Evolutionary conservation across 2,113 vertebrate species (phyloP).

Genomic region (Phylloscopus trochiloides): DNA sequence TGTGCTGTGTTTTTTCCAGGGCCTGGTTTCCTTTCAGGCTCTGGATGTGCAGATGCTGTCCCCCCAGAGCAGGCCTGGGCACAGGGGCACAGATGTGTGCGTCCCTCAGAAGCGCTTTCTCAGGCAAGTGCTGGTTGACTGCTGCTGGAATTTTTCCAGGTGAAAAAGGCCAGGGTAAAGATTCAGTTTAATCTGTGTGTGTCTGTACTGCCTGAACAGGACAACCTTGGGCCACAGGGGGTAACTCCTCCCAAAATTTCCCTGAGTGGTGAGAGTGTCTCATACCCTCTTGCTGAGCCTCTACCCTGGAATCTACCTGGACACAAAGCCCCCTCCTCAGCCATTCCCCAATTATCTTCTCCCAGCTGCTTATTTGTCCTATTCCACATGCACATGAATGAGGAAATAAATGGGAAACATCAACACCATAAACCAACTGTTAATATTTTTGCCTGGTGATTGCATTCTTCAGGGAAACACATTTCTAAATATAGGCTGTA

Average conservation of each 20-base stretch:
- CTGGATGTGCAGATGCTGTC: fast-evolving
- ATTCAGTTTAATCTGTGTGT: neutral
- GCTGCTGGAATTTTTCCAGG: neutral
- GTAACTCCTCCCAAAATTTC: neutral
- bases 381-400: neutral
- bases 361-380: neutral
- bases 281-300: neutral
- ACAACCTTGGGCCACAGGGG: neutral
- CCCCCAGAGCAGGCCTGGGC: fast-evolving
- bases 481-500: neutral
- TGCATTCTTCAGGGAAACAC: neutral
- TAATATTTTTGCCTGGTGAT: neutral
- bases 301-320: neutral
- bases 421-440: neutral
- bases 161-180: neutral
- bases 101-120: neutral
- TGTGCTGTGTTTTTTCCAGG: neutral
- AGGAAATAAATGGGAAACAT: neutral
- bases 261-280: neutral
- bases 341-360: neutral
- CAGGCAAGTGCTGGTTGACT: neutral
- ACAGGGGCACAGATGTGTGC: fast-evolving
- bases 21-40: neutral
- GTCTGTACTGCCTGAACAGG: fast-evolving
- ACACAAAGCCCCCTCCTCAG: neutral